Evolutionary conservation across 37 sponge, comb jelly and placozoan genomes (phyloP), one percentile per base, ranked within the genome.

Genomic region (Eunapius fragilis): DNA sequence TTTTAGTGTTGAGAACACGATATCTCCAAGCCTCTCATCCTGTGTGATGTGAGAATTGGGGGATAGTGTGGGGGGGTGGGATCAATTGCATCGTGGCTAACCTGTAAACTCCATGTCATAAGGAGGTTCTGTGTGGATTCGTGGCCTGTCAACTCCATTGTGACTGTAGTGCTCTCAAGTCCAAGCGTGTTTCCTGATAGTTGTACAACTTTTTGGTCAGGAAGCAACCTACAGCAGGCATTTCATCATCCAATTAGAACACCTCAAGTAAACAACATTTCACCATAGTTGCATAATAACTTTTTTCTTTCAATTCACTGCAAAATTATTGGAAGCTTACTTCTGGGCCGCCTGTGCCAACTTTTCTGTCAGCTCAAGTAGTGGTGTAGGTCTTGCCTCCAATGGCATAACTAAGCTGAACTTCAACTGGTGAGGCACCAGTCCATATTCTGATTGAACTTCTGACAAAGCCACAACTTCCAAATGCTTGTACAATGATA

Each of bases 11-110:
- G 85, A 75, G 27, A 84, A 79, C 19, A 87, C 75, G 37, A 68
- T 68, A 9, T 91, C 92, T 69, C 88, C 88, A 2, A 87, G 80
- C 6, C 22, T 34, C 5, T 87, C 88, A 79, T 87, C 88, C 84
- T 87, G 70, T 27, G 27, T 9, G 26, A 26, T 69, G 33, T 27
- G 31, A 68, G 9, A 19, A 14, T 31, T 4, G 9, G n/a, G n/a
- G 22, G 36, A 28, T 13, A 19, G 36, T 68, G 35, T 35, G 37
- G 10, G 35, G n/a, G 3, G 5, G 7, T 4, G 4, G 35, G 4
- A 27, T 76, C 77, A 4, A 13, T 10, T 6, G 7, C 28, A 3
- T 10, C 7, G 71, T 70, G 71, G 28, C 68, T 32, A 32, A 88
- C 88, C 77, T 83, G 82, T 34, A 78, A 45, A 14, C 30, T 58